phyloP scores from a whole-genome alignment of 2,888 invertebrate species.

The Dexiosoma caninum region DNA sequence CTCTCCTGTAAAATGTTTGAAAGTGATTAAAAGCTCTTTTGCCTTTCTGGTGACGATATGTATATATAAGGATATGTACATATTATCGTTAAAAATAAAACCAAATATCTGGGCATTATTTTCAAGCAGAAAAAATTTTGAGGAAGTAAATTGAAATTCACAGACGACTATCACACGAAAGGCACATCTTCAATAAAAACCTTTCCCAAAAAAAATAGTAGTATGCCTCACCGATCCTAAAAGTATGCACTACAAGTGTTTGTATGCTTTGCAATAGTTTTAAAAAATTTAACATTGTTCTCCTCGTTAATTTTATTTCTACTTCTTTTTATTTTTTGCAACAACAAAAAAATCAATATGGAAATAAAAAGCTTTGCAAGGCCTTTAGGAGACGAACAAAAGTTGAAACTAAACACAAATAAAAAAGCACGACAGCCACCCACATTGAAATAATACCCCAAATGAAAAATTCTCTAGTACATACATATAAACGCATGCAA shows the following conservation, averaged over 20 bases:
- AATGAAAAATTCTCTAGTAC: conserved; percentile 17
- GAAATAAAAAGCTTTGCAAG: conserved; percentile 53
- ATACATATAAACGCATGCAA: conserved; percentile 4
- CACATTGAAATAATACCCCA: conserved; percentile 30
- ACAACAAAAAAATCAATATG: conserved; percentile 53
- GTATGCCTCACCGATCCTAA: conserved; percentile 20
- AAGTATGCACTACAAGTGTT: conserved; percentile 34
- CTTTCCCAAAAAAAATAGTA: neutral
- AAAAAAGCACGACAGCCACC: conserved; percentile 36
- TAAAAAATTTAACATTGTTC: conserved; percentile 58
- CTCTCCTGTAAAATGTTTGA: no score
- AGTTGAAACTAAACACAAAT: conserved; percentile 23
- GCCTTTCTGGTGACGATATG: no score
- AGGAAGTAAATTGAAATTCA: conserved; percentile 9
- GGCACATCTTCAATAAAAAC: neutral
- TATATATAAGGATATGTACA: neutral
- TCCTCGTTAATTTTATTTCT: neutral
- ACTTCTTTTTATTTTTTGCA: conserved; percentile 4
- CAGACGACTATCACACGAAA: conserved; percentile 14
- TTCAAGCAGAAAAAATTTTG: neutral
- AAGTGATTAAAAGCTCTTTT: no score
- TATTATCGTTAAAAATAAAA: conserved; percentile 45
- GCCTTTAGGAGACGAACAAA: conserved; percentile 56
- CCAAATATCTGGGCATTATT: conserved; percentile 40
- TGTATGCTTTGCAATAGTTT: conserved; percentile 21